These are phyloP conservation scores for Kryptolebias ocellatus DNA, from an alignment of 2,797 vertebrate species.

Conservation along the genomic window DNA sequence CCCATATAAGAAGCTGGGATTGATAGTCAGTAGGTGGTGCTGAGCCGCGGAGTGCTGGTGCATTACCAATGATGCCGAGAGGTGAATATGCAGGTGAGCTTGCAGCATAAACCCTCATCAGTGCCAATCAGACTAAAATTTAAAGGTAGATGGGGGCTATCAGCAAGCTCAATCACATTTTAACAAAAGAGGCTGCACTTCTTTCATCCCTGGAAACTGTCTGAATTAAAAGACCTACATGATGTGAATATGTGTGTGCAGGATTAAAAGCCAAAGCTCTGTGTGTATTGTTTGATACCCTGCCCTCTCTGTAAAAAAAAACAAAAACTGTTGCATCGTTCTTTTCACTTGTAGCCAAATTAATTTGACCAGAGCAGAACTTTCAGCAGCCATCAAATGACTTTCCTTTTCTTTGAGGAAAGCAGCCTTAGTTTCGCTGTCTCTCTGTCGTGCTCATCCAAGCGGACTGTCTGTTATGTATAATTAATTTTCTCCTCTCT, in stretches of 20 bases:
- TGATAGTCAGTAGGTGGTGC: constrained; percentile 61
- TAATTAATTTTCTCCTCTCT: constrained; percentile 83
- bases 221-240: constrained; percentile 30
- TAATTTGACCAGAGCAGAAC: constrained; percentile 53
- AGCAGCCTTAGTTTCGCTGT: constrained; percentile 62
- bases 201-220: constrained; percentile 45
- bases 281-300: constrained; percentile 46
- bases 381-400: constrained; percentile 51
- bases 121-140: constrained; percentile 59
- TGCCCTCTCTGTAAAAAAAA: constrained; percentile 51
- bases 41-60: constrained; percentile 58
- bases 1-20: constrained; percentile 66
- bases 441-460: constrained; percentile 67
- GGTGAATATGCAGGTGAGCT: constrained; percentile 59
- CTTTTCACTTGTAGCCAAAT: constrained; percentile 46
- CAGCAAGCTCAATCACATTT: constrained; percentile 35
- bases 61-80: constrained; percentile 60
- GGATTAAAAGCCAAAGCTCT: constrained; percentile 48
- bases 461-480: constrained; percentile 80
- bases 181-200: constrained; percentile 13
- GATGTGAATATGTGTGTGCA: constrained; percentile 9
- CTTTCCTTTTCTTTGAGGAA: constrained; percentile 41
- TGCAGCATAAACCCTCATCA: constrained; percentile 61
- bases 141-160: constrained; percentile 44
- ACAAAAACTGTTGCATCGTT: constrained; percentile 33